Conservation (phyloP, 2,797 vertebrate genomes). For the Mallotus villosus region DNA sequence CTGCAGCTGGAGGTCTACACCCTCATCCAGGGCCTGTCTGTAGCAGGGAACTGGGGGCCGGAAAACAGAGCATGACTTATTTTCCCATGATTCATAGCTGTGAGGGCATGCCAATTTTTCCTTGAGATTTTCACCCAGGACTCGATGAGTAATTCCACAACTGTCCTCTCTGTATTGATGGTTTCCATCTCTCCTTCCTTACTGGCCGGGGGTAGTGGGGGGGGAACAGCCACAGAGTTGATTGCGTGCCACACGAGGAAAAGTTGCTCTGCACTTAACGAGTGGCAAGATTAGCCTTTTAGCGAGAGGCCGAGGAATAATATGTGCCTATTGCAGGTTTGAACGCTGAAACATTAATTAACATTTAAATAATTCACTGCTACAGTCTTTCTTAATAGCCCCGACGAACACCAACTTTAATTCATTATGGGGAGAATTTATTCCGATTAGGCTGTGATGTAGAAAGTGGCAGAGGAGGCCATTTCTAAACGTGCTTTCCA, state of each 20-base stretch:
- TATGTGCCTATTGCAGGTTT: constrained; percentile 62
- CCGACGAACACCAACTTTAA: constrained; percentile 64
- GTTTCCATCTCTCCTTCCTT: constrained; percentile 50
- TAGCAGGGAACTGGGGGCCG: background rate
- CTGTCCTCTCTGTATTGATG: constrained; percentile 66
- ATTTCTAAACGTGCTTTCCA: constrained; percentile 71
- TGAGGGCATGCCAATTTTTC: background rate
- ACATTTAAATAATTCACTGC: constrained; percentile 74
- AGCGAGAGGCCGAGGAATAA: constrained; percentile 50
- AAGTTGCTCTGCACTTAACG: constrained; percentile 49
- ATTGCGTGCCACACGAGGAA: constrained; percentile 62
- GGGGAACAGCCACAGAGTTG: constrained; percentile 50
- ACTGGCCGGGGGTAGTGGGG: constrained; percentile 8
- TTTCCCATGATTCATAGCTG: constrained; percentile 43
- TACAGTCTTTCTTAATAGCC: constrained; percentile 65
- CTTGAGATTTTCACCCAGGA: constrained; percentile 47
- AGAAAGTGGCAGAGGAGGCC: constrained; percentile 58
- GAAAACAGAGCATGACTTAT: constrained; percentile 32
- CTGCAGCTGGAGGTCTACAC: background rate
- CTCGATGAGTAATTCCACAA: constrained; percentile 61
- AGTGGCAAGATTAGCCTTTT: constrained; percentile 54
- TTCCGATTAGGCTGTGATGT: constrained; percentile 62
- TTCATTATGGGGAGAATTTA: constrained; percentile 63
- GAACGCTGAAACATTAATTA: constrained; percentile 73
- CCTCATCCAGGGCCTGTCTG: background rate